Evolutionary conservation across 2,113 vertebrate species (phyloP).

Genomic region (Vulpes vulpes): DNA sequence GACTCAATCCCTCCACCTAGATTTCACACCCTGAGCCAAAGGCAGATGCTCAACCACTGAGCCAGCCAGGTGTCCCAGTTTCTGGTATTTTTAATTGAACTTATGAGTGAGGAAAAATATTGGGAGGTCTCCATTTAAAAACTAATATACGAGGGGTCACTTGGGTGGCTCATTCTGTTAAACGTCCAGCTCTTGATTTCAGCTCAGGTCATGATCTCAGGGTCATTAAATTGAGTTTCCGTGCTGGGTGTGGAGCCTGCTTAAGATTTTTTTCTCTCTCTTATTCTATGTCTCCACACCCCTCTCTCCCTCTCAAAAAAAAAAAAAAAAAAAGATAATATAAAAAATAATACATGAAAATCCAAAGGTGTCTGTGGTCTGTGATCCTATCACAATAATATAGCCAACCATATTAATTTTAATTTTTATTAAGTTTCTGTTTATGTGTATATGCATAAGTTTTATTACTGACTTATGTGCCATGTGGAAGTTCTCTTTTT

Average conservation of each 20-base stretch:
- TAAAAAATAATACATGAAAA: not conserved
- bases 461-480: not conserved
- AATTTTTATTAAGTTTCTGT: not conserved
- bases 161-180: not conserved
- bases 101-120: not conserved
- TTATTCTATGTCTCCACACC: not conserved
- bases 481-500: not conserved
- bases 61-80: not conserved
- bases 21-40: no score
- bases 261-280: not conserved
- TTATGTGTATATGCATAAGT: not conserved
- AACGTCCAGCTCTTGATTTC: not conserved
- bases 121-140: slow-evolving; percentile 5
- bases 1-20: no score
- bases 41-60: no score
- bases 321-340: not conserved
- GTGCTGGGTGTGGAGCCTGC: not conserved
- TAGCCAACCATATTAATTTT: not conserved
- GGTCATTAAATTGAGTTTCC: not conserved
- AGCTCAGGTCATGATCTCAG: not conserved
- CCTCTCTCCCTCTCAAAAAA: not conserved
- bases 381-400: not conserved
- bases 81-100: not conserved
- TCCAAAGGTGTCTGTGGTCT: not conserved
- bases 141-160: not conserved